Base-by-base conservation (phyloP, 2,113 vertebrate species). In the Sinocyclocheilus rhinocerous region DNA sequence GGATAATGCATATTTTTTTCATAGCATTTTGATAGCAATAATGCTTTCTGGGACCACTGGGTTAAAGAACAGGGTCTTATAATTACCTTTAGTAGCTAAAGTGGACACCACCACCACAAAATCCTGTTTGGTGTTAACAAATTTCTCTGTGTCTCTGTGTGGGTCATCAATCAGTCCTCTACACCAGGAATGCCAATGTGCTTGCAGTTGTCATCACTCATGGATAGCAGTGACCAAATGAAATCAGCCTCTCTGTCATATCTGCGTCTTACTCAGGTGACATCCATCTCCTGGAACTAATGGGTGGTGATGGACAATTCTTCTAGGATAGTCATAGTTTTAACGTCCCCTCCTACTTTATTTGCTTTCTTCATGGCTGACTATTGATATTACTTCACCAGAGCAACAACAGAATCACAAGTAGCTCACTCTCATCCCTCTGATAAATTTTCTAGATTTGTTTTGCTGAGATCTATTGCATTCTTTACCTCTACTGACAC, bases 191-290 rank as follows among this genome's bases (percentile, higher is more conserved):
- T 45, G 59, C 20, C 48, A 81, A 63, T 45, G 69, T 7, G 1
- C 39, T 48, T 77, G 52, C 72, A 77, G 42, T 36, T 76, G 86
- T 85, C 87, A 82, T 84, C 57, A 82, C 45, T 85, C 89, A 90
- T 90, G 29, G 79, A 87, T 88, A 88, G 65, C 65, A 24, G 33
- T 81, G 84, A 83, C 87, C 88, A 87, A 85, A 85, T 87, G 42
- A 86, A 86, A 85, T 88, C 72, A 83, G 57, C 33, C 63, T 48
- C 16, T 67, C 83, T 24, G 78, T 85, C 77, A 86, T 85, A 72
- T 78, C 72, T 45, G 87, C 39, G n/a, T 50, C 70, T 82, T 80
- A 52, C 77, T 83, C 50, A 15, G 81, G 69, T 33, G 80, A 76
- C 59, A 76, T 78, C 80, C 76, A 73, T 75, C 75, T 87, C 57